Percentiles rank a stretch among this genome's conserved stretches.
Conservation (phyloP, 1,140 invertebrate genomes). For the Anastrepha obliqua region DNA sequence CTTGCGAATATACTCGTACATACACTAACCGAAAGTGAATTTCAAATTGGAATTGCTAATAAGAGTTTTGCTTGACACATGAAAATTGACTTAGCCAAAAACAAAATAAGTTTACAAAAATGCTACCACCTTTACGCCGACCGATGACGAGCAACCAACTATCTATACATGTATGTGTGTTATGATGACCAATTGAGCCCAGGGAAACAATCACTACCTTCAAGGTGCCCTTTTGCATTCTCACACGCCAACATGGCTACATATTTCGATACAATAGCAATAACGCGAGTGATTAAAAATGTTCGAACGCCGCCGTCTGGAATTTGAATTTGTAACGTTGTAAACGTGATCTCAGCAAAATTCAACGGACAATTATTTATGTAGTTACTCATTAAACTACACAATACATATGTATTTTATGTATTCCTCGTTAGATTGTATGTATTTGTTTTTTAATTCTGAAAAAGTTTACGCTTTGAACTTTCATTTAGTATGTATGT, state of each 20-base stretch:
- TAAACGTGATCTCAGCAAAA: slow-evolving; percentile 1
- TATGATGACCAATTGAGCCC: neutral
- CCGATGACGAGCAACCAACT: neutral
- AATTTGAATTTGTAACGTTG: neutral
- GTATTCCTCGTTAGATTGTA: too few species aligned
- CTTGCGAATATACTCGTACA: neutral
- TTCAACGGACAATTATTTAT: neutral
- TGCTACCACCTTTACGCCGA: slow-evolving; percentile 22
- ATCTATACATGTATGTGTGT: neutral
- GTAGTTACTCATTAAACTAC: neutral
- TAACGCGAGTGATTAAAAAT: neutral
- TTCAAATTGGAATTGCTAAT: slow-evolving; percentile 50
- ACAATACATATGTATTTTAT: neutral
- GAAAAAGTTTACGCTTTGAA: slow-evolving; percentile 30
- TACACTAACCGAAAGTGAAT: slow-evolving; percentile 17
- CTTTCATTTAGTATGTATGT: slow-evolving; percentile 20
- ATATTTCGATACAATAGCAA: neutral
- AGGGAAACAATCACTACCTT: neutral
- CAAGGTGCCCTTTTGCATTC: neutral
- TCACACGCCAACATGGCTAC: neutral
- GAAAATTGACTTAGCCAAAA: slow-evolving; percentile 43
- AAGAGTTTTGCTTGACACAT: slow-evolving; percentile 28
- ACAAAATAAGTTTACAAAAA: neutral
- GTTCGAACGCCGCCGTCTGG: neutral
- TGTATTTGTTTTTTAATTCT: too few species aligned